Percentiles rank a stretch among this genome's conserved stretches.
phyloP scores from a whole-genome alignment of 2,797 vertebrate genomes.

The Anguilla marmorata region DNA sequence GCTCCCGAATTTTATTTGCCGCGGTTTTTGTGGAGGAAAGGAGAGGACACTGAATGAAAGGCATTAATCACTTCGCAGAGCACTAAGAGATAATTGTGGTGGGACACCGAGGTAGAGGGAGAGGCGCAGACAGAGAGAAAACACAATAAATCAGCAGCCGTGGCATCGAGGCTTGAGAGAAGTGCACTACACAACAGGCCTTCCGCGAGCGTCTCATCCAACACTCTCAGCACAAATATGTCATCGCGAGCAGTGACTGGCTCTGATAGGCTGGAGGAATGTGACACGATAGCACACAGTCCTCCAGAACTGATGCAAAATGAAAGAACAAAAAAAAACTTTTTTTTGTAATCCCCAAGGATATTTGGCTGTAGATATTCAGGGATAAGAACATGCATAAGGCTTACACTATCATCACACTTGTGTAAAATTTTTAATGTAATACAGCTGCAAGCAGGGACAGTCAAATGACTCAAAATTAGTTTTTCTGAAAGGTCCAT shows the following conservation, averaged over 20 bases:
- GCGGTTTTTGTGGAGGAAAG: constrained; percentile 69
- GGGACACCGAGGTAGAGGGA: constrained; percentile 68
- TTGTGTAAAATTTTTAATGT: background rate
- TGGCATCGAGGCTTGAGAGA: constrained; percentile 61
- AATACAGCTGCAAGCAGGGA: background rate
- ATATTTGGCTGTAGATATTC: background rate
- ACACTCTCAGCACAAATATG: background rate
- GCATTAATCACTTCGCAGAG: constrained; percentile 82
- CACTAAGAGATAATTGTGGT: constrained; percentile 77
- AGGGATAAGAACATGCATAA: background rate
- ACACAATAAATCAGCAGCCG: constrained; percentile 72
- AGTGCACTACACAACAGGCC: background rate
- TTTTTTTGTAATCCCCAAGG: background rate
- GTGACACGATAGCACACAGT: background rate
- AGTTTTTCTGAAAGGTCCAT: background rate
- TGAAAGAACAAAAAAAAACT: background rate
- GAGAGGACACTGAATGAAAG: constrained; percentile 79
- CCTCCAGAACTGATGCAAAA: background rate
- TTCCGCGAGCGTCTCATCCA: constrained; percentile 54
- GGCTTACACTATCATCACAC: background rate
- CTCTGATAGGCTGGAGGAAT: background rate
- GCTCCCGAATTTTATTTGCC: constrained; percentile 76
- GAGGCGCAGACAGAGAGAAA: constrained; percentile 59
- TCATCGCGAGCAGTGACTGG: background rate
- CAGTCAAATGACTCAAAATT: background rate